Evolutionary conservation across 2,797 vertebrate species (phyloP).

Genomic region (Acropternis orthonyx): DNA sequence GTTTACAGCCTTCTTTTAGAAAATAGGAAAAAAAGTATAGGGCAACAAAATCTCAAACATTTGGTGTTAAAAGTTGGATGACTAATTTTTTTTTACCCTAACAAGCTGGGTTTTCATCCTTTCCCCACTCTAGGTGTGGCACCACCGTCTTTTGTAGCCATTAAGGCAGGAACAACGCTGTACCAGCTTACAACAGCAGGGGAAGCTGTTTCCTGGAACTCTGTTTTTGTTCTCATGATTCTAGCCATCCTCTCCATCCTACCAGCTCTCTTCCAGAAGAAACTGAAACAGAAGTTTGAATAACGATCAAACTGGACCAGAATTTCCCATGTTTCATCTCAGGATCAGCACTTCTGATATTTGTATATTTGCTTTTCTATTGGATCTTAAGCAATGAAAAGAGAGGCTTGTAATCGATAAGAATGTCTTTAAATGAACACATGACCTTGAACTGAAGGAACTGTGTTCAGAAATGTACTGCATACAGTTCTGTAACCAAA

Average conservation of each 20-base stretch:
- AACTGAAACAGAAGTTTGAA: constrained; percentile 93
- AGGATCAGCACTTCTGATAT: constrained; percentile 71
- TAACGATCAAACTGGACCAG: constrained; percentile 71
- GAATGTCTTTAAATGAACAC: constrained; percentile 35
- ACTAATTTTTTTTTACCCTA: neutral
- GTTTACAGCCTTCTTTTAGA: neutral
- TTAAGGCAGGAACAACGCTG: constrained; percentile 95
- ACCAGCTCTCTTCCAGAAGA: constrained; percentile 94
- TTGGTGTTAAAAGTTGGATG: neutral
- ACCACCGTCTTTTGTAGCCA: constrained; percentile 96
- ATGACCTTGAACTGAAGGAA: constrained; percentile 11
- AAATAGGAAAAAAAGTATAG: neutral
- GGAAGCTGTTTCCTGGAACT: constrained; percentile 98
- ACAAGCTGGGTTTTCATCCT: neutral
- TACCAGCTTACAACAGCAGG: constrained; percentile 98
- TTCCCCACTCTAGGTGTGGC: constrained; percentile 82
- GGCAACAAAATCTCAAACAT: neutral
- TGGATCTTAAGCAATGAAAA: constrained; percentile 59
- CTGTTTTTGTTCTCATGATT: constrained; percentile 89
- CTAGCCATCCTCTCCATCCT: constrained; percentile 93
- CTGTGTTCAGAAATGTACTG: constrained; percentile 37
- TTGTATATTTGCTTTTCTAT: constrained; percentile 71
- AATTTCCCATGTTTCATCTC: constrained; percentile 70
- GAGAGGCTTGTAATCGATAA: constrained; percentile 38
- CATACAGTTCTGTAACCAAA: constrained; percentile 44